phyloP scores from a whole-genome alignment of 2,797 vertebrate genomes.

The Hapalemur alaotrensis region DNA sequence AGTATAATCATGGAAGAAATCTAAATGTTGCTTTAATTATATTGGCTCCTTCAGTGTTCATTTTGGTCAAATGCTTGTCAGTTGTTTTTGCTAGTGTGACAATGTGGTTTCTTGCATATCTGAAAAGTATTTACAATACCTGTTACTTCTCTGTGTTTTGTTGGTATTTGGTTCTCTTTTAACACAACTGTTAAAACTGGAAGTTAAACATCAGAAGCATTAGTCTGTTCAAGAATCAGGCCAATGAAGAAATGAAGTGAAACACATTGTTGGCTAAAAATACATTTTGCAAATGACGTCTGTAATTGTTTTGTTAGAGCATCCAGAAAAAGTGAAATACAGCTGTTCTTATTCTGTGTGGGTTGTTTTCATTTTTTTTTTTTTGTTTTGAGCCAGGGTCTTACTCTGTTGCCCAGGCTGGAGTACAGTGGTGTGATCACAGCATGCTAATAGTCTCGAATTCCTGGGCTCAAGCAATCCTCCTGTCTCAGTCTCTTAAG shows the following conservation, averaged over 20 bases:
- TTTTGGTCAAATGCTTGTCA: conserved; percentile 26
- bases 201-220: conserved; percentile 41
- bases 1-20: not conserved
- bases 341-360: not conserved
- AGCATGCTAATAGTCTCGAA: too few species aligned
- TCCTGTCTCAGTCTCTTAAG: too few species aligned
- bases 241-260: conserved; percentile 42
- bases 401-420: too few species aligned
- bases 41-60: not conserved
- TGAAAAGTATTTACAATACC: not conserved
- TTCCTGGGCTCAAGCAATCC: too few species aligned
- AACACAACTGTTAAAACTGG: conserved; percentile 32
- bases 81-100: conserved; percentile 45
- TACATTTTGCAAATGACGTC: conserved; percentile 30
- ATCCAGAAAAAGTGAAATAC: conserved; percentile 30
- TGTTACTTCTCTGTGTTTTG: conserved; percentile 32
- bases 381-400: not conserved
- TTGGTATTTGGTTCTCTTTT: conserved; percentile 25
- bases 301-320: conserved; percentile 36
- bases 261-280: conserved; percentile 52
- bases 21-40: conserved; percentile 30
- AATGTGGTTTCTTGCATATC: not conserved
- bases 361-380: not conserved
- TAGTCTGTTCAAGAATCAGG: conserved; percentile 50
- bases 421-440: too few species aligned